A percentile compares a stretch with the other conserved stretches of the same genome.
Conservation (phyloP, 37 sponge, comb jelly and placozoan genomes). For the Eunapius fragilis region DNA sequence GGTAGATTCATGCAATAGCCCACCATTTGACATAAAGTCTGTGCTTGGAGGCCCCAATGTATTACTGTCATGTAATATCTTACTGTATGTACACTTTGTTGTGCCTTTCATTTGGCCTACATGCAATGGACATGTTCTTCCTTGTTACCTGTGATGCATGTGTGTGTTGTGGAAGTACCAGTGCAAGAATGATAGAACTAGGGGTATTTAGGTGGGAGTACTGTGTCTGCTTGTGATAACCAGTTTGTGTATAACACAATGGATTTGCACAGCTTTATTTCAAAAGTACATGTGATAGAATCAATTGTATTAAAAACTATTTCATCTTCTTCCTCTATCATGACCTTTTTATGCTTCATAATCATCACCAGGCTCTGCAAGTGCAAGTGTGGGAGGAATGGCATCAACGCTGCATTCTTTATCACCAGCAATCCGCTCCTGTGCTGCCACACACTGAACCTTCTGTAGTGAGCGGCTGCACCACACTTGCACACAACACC, state of each 20-base stretch:
- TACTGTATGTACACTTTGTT: neutral
- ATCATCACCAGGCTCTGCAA: neutral
- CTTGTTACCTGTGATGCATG: too few relatives aligned
- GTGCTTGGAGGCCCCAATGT: neutral
- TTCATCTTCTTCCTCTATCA: neutral
- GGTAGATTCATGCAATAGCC: neutral
- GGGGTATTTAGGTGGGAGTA: neutral
- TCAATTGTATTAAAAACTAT: neutral
- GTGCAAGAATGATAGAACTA: too few relatives aligned
- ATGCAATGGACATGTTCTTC: too few relatives aligned
- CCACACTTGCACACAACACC: too few relatives aligned
- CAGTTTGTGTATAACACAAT: neutral
- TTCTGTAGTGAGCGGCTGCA: too few relatives aligned
- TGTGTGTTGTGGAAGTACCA: too few relatives aligned
- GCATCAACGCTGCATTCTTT: neutral
- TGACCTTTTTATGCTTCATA: neutral
- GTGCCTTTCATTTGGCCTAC: too few relatives aligned
- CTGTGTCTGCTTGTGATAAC: neutral
- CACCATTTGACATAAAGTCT: neutral
- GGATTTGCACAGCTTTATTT: neutral
- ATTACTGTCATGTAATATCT: neutral
- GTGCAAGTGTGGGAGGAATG: neutral
- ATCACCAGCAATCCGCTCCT: neutral
- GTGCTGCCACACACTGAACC: neutral
- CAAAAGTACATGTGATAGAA: neutral